Evolutionary conservation across 2,888 invertebrate species (phyloP).

Genomic region (Agonopterix alstromeriana): DNA sequence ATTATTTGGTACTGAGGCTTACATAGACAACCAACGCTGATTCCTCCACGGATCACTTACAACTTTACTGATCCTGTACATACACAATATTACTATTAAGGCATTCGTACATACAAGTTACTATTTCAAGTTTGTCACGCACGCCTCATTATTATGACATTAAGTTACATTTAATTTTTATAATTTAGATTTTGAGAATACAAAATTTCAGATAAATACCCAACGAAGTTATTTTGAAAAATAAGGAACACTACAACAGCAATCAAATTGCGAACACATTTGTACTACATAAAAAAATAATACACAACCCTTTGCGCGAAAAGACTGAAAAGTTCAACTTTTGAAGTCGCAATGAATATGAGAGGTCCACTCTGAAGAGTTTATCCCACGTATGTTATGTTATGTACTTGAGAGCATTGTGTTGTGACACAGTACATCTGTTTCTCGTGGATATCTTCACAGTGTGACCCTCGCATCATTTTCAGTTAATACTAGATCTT

Average conservation of each 20-base stretch:
- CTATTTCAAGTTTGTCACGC: slow-evolving; percentile 44
- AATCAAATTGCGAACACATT: slow-evolving; percentile 77
- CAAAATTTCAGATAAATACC: slow-evolving; percentile 59
- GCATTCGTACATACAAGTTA: slow-evolving; percentile 56
- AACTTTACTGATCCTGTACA: slow-evolving; percentile 36
- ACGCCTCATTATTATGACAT: slow-evolving; percentile 49
- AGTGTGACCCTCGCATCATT: slow-evolving; percentile 48
- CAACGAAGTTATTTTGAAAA: slow-evolving; percentile 56
- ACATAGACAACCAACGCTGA: slow-evolving; percentile 17
- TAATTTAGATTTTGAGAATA: slow-evolving; percentile 39
- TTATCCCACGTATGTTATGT: not conserved
- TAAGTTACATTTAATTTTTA: slow-evolving; percentile 34
- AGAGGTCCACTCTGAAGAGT: slow-evolving; percentile 20
- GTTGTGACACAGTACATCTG: slow-evolving; percentile 4
- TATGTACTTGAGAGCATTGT: slow-evolving; percentile 12
- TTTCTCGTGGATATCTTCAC: slow-evolving; percentile 21
- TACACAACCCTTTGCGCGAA: slow-evolving; percentile 77
- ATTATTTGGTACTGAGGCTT: slow-evolving; percentile 67
- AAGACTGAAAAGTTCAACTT: slow-evolving; percentile 74
- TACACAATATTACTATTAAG: slow-evolving; percentile 58
- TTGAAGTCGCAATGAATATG: slow-evolving; percentile 57
- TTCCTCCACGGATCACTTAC: slow-evolving; percentile 35
- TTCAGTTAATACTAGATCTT: slow-evolving; percentile 71
- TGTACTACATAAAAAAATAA: slow-evolving; percentile 76
- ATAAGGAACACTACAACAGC: slow-evolving; percentile 75